phyloP scores from a whole-genome alignment of 2,888 invertebrate genomes.

The Netelia virgata region DNA sequence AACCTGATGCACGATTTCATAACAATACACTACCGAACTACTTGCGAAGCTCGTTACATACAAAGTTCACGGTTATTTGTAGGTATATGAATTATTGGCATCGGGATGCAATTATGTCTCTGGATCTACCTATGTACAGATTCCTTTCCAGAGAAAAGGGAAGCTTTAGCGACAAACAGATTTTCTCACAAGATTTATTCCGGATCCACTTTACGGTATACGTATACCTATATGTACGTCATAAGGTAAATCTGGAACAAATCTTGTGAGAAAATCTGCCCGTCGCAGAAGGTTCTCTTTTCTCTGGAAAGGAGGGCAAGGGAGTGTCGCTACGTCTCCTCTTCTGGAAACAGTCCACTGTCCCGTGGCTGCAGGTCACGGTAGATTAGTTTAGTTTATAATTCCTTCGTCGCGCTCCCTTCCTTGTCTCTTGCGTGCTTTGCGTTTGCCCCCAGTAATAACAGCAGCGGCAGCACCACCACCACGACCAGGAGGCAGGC shows the following conservation, averaged over 20 bases:
- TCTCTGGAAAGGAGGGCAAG: neutral
- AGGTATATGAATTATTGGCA: no score
- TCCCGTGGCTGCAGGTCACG: conserved; percentile 50
- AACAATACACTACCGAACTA: no score
- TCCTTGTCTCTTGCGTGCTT: conserved; percentile 17
- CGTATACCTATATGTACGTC: neutral
- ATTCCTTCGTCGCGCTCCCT: conserved; percentile 72
- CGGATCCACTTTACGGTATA: neutral
- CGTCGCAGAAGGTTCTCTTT: neutral
- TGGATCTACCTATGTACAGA: no score
- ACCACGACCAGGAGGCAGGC: neutral
- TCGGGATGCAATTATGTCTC: no score
- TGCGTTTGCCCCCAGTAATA: neutral
- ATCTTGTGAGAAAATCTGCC: conserved; percentile 47
- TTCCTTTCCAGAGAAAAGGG: neutral
- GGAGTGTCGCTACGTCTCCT: conserved; percentile 28
- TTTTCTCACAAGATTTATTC: conserved; percentile 46
- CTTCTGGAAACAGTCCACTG: conserved; percentile 34
- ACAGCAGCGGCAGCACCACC: conserved; percentile 14
- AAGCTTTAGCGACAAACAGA: conserved; percentile 5
- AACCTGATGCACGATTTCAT: no score
- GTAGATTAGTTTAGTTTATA: conserved; percentile 80
- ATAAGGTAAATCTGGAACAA: conserved; percentile 16
- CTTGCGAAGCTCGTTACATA: no score
- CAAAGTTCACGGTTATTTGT: no score